Percentiles rank a stretch among this genome's conserved stretches.
Conservation (phyloP, 2,888 invertebrate genomes). For the Myopa testacea region DNA sequence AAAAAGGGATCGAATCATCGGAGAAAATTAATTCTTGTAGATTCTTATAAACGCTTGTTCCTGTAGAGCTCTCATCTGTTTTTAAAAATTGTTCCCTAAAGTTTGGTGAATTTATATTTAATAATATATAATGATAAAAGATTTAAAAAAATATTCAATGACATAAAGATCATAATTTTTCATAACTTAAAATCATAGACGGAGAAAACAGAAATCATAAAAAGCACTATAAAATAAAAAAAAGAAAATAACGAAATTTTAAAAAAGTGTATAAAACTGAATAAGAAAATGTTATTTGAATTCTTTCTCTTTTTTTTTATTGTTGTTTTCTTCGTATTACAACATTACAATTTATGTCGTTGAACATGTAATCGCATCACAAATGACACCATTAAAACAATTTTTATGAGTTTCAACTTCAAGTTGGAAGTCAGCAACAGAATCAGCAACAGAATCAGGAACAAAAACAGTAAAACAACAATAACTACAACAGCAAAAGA, state of each 20-base stretch:
- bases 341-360: slow-evolving; percentile 16
- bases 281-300: too few relatives aligned
- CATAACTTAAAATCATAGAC: neutral
- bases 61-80: too few relatives aligned
- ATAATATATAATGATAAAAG: too few relatives aligned
- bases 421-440: neutral
- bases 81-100: too few relatives aligned
- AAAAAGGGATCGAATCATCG: too few relatives aligned
- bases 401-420: slow-evolving; percentile 20
- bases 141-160: too few relatives aligned
- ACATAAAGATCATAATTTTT: too few relatives aligned
- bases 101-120: too few relatives aligned
- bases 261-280: neutral
- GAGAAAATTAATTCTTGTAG: too few relatives aligned
- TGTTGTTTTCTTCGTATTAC: neutral
- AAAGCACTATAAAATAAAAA: neutral
- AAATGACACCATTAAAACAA: slow-evolving; percentile 24
- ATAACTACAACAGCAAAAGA: neutral
- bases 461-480: neutral
- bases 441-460: slow-evolving; percentile 1
- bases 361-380: slow-evolving; percentile 6
- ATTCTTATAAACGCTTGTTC: too few relatives aligned
- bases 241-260: neutral
- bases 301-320: too few relatives aligned
- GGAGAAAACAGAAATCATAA: neutral